Evolutionary conservation across 2,888 invertebrate species (phyloP), one percentile per base, ranked within the genome.

Genomic region (Noctuana brunneofusca): DNA sequence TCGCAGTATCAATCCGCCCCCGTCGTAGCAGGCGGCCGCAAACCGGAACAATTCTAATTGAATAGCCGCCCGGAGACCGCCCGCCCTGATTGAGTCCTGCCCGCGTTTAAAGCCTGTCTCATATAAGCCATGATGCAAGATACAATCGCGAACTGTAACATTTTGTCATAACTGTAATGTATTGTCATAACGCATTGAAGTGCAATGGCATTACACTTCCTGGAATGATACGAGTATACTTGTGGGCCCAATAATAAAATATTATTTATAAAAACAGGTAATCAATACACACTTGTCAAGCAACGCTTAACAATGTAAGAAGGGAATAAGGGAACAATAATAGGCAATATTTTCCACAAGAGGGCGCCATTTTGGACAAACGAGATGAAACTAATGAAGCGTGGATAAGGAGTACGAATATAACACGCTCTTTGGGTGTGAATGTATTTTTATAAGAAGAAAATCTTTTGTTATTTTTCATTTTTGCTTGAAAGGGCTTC

Each of bases 341-440:
- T 11, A 43, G 9, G 18, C 18, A 43, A 43, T 43, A 43, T 43
- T 43, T 43, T 43, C 43, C 43, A 18, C 43, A 14, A 43, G 43
- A 43, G 43, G 43, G 43, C 43, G 43, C 43, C 11, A 1, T 16
- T 18, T 11, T 43, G 43, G 43, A 18, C 11, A 43, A 43, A 43
- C 18, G 43, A 43, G 43, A 43, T 18, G 43, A 43, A 18, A 18
- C 43, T 43, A 43, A 43, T 43, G 43, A 43, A 43, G 43, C 43
- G 43, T 0, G 43, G 18, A 11, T 18, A 43, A 18, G 43, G 18
- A 43, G 43, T 0, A 18, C 43, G 16, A 18, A 18, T 9, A 11
- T 18, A 43, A 43, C 18, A 38, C 38, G 43, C 43, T 16, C 16
- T 43, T 9, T 41, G 16, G 16, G 16, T 16, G 16, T 16, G 1